Conservation (phyloP, 2,797 vertebrate genomes). For the Merluccius polli region DNA sequence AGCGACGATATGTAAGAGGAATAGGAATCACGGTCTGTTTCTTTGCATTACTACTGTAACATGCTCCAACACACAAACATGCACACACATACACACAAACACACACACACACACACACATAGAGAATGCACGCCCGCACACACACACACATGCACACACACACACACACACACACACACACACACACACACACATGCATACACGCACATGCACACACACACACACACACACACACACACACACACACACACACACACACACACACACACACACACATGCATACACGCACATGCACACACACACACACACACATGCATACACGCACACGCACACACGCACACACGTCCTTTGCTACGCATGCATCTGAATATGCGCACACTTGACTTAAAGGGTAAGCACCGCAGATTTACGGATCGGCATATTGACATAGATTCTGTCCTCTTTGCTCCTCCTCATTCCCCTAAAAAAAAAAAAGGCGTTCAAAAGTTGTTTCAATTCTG, state of each 20-base stretch:
- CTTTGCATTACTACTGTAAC: neutral
- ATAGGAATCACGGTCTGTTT: neutral
- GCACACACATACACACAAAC: conserved; percentile 5
- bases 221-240: too few species aligned
- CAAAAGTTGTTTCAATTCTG: conserved; percentile 4
- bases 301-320: neutral
- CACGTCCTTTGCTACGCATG: neutral
- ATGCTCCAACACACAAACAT: conserved; percentile 10
- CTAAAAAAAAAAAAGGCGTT: conserved; percentile 46
- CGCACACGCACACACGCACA: neutral
- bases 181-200: neutral
- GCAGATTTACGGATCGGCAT: neutral
- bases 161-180: conserved; percentile 16
- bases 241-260: too few species aligned
- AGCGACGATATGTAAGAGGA: neutral
- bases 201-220: too few species aligned
- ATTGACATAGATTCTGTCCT: conserved; percentile 65
- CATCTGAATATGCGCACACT: neutral
- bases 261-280: too few species aligned
- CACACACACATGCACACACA: conserved; percentile 14
- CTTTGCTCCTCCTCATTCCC: conserved; percentile 36
- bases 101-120: conserved; percentile 1
- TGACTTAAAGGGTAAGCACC: neutral
- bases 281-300: too few species aligned
- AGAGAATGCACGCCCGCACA: neutral